Percentiles rank a stretch among this genome's conserved stretches.
These are phyloP conservation scores for Ophiothrix spiculata DNA, from an alignment of 35 echinoderm and acorn worm species.

Conservation along the genomic window DNA sequence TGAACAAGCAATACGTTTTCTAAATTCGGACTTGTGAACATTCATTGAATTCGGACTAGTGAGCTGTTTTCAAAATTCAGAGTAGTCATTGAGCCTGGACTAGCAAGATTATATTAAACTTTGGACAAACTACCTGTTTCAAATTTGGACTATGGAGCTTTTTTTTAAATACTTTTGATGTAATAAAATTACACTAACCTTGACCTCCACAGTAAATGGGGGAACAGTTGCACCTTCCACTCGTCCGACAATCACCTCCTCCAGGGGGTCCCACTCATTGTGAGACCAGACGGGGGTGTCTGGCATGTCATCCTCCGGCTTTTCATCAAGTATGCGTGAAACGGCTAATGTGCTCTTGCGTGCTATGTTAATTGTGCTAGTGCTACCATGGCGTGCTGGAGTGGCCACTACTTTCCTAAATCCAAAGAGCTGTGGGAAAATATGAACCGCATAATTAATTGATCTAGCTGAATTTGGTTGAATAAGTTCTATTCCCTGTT, in stretches of 20 bases:
- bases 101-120: not conserved
- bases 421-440: not conserved
- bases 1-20: too few species aligned
- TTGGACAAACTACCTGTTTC: not conserved
- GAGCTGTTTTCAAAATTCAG: too few species aligned
- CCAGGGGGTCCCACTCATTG: conserved; percentile 92
- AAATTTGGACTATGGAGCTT: too few species aligned
- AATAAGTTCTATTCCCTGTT: too few species aligned
- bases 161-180: too few species aligned
- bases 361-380: not conserved
- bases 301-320: not conserved
- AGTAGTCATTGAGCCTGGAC: not conserved
- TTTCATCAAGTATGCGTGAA: not conserved
- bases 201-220: conserved; percentile 59
- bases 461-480: too few species aligned
- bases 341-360: not conserved
- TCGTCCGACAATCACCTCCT: conserved; percentile 86
- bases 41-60: too few species aligned
- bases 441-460: not conserved
- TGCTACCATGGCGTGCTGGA: not conserved
- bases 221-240: conserved; percentile 81
- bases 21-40: too few species aligned
- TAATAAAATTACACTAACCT: conserved; percentile 48
- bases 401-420: not conserved
- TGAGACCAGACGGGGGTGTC: conserved; percentile 65